Base-by-base conservation (phyloP, 2,888 invertebrate species). In the Crossocerus cetratus region DNA sequence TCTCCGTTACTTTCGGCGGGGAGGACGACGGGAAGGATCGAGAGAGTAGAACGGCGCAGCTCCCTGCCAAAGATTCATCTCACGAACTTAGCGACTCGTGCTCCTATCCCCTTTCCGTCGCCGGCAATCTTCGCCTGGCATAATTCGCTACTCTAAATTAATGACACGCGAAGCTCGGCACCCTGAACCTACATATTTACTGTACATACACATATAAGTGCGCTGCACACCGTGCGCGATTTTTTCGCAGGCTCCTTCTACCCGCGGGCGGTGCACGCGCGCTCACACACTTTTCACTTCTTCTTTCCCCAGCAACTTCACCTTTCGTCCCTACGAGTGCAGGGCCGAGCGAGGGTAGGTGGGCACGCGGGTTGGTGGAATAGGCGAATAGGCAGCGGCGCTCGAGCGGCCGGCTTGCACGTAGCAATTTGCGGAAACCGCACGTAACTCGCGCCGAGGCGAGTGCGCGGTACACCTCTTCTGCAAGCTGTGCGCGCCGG, bases 381-480 rank as follows among this genome's bases (percentile, higher is more conserved):
- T 44, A 16, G 18, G 14, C 18, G 32, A 23, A 49, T 60, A 42
- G 20, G 18, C 14, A 55, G 63, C 54, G 65, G 49, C 44, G 62
- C 64, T 53, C 76, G 69, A 45, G 60, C 73, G 69, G 71, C 77
- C 72, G 77, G 77, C 77, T 74, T 74, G 81, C 81, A 87, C 85
- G 78, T 86, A 86, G 87, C 83, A 87, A 87, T 87, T 86, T 86
- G 78, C 83, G 84, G 85, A 87, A 86, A 86, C 86, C 86, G 84
- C 86, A 85, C 86, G 84, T 86, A 86, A 87, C 84, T 83, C 83
- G 83, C 82, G 78, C 49, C 49, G n/a, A 14, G n/a, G 49, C 49
- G 16, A 49, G n/a, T n/a, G n/a, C 49, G 49, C 49, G 49, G 49
- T 16, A 16, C 49, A 49, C 49, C 49, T 49, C 49, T 49, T 49